phyloP scores from a whole-genome alignment of 2,888 invertebrate species.

The Cosmopolites sordidus region DNA sequence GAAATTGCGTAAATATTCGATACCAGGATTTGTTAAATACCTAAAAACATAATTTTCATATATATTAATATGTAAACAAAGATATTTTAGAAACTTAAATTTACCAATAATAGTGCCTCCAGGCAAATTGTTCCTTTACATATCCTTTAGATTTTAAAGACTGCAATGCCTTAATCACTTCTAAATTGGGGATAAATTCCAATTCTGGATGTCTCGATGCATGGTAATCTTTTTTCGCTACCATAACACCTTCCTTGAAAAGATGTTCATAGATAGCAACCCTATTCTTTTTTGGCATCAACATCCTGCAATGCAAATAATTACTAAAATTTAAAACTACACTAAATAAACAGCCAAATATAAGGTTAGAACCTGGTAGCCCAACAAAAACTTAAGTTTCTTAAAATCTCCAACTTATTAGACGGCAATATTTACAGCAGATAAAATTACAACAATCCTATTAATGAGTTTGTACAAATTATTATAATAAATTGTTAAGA shows the following conservation, averaged over 20 bases:
- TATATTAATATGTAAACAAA: background rate
- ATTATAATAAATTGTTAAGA: background rate
- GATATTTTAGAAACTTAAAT: constrained; percentile 27
- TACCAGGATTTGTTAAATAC: constrained; percentile 97
- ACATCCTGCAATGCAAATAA: constrained; percentile 72
- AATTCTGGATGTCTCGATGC: constrained; percentile 97
- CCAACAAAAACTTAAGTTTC: no score
- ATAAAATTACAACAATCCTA: no score
- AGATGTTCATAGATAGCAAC: constrained; percentile 95
- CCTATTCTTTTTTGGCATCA: constrained; percentile 99
- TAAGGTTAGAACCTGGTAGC: background rate
- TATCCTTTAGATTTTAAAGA: constrained; percentile 93
- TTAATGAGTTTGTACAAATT: constrained; percentile 1
- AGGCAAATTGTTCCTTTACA: constrained; percentile 99
- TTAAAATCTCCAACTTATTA: constrained; percentile 12
- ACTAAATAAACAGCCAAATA: background rate
- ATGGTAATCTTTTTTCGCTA: constrained; percentile 98
- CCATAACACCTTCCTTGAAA: constrained; percentile 99
- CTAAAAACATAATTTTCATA: constrained; percentile 46
- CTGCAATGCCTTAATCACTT: constrained; percentile 97
- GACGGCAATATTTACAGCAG: background rate
- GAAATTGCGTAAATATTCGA: constrained; percentile 91
- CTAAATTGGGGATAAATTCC: constrained; percentile 91
- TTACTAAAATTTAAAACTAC: no score
- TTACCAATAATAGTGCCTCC: constrained; percentile 99